Evolutionary conservation across 1,140 invertebrate genomes (phyloP).

Genomic region (Paralvinella palmiformis): DNA sequence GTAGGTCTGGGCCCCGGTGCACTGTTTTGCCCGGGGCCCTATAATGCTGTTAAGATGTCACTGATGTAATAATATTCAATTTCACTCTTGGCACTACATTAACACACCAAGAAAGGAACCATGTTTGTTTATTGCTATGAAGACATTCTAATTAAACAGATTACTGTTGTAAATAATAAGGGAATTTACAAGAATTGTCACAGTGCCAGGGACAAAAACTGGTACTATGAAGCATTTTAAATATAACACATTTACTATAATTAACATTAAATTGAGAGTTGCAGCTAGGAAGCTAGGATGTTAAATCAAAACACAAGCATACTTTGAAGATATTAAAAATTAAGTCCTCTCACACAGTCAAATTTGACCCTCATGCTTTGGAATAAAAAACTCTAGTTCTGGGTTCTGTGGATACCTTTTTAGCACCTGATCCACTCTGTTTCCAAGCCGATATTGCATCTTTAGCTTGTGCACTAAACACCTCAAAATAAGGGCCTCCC

Average conservation of each 20-base stretch:
- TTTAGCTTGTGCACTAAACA: conserved; percentile 39
- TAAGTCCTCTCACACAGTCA: not conserved
- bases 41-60: too few relatives aligned
- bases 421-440: conserved; percentile 23
- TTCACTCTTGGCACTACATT: too few relatives aligned
- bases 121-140: too few relatives aligned
- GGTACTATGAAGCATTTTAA: too few relatives aligned
- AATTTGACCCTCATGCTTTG: not conserved
- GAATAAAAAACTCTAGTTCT: not conserved
- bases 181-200: too few relatives aligned
- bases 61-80: too few relatives aligned
- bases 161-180: too few relatives aligned
- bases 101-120: too few relatives aligned
- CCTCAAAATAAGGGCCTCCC: conserved; percentile 43
- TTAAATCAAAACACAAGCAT: not conserved
- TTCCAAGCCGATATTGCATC: conserved; percentile 36
- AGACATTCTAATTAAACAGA: too few relatives aligned
- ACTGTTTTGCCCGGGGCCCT: too few relatives aligned
- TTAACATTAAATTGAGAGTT: not conserved
- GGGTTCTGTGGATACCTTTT: conserved; percentile 18
- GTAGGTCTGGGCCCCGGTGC: too few relatives aligned
- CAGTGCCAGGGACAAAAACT: too few relatives aligned
- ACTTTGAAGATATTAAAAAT: not conserved
- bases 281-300: not conserved
- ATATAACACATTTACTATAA: not conserved